phyloP scores from a whole-genome alignment of 2,888 invertebrate species.

The Caenorhabditis afra region DNA sequence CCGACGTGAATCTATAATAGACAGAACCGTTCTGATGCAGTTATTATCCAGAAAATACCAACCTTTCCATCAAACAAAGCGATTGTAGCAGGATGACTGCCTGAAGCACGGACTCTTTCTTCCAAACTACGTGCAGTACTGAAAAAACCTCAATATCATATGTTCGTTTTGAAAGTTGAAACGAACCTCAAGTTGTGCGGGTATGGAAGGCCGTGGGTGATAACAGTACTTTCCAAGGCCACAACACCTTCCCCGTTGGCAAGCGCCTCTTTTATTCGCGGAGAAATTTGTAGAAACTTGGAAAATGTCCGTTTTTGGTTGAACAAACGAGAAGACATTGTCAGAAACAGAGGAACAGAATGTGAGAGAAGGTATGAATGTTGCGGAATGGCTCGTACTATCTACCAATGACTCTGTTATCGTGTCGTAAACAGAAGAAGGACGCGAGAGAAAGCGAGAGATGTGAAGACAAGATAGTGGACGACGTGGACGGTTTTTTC shows the following conservation, averaged over 20 bases:
- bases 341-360: slow-evolving; percentile 3
- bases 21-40: neutral
- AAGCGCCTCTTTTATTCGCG: slow-evolving; percentile 65
- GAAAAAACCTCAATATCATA: slow-evolving; percentile 19
- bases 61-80: slow-evolving; percentile 88
- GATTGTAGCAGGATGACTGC: slow-evolving; percentile 92
- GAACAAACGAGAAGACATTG: slow-evolving; percentile 29
- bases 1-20: slow-evolving; percentile 80
- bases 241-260: slow-evolving; percentile 84
- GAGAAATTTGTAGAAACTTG: slow-evolving; percentile 60
- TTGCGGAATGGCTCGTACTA: slow-evolving; percentile 18
- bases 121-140: slow-evolving; percentile 90
- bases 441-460: slow-evolving; percentile 9
- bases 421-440: slow-evolving; percentile 24
- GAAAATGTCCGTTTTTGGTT: slow-evolving; percentile 48
- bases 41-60: neutral
- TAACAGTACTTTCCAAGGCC: slow-evolving; percentile 96
- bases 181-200: slow-evolving; percentile 88
- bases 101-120: slow-evolving; percentile 85
- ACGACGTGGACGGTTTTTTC: slow-evolving; percentile 14
- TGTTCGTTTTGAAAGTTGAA: neutral
- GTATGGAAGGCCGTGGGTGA: slow-evolving; percentile 97
- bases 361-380: neutral
- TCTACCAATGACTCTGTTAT: slow-evolving; percentile 26
- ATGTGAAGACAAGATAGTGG: slow-evolving; percentile 31